Conservation (phyloP, 2,797 vertebrate species). For the Hemitrygon akajei region DNA sequence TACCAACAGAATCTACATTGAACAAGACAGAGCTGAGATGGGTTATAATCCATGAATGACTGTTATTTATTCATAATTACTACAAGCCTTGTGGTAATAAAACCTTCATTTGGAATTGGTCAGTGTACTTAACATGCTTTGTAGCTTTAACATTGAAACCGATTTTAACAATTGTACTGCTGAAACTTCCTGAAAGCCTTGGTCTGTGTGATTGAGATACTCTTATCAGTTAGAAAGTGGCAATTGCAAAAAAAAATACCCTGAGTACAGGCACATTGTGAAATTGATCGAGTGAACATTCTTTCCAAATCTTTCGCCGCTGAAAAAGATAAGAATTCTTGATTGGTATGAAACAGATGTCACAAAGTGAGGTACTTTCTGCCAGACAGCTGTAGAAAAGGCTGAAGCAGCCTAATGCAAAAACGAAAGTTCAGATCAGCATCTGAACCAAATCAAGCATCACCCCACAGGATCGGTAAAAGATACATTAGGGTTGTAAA, state of each 20-base stretch:
- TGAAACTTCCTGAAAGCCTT: not conserved
- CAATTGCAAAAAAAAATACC: not conserved
- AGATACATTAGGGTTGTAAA: too few species aligned
- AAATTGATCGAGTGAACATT: not conserved
- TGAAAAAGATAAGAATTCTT: not conserved
- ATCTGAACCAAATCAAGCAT: not conserved
- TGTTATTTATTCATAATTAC: constrained; percentile 9
- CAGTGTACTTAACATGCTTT: not conserved
- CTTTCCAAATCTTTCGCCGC: not conserved
- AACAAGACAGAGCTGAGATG: not conserved
- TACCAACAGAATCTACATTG: not conserved
- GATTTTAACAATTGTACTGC: not conserved
- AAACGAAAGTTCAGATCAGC: not conserved
- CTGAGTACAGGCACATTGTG: not conserved
- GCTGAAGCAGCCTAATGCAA: not conserved
- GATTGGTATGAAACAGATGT: too few species aligned
- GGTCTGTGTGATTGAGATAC: not conserved
- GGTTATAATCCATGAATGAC: not conserved
- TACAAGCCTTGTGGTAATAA: not conserved
- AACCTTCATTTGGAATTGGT: not conserved
- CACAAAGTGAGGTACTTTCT: too few species aligned
- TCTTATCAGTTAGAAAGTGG: not conserved
- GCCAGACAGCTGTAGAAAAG: too few species aligned
- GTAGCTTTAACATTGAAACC: not conserved
- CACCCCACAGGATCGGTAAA: too few species aligned